phyloP scores from a whole-genome alignment of 2,888 invertebrate species.

The Prosopocoilus inquinatus region DNA sequence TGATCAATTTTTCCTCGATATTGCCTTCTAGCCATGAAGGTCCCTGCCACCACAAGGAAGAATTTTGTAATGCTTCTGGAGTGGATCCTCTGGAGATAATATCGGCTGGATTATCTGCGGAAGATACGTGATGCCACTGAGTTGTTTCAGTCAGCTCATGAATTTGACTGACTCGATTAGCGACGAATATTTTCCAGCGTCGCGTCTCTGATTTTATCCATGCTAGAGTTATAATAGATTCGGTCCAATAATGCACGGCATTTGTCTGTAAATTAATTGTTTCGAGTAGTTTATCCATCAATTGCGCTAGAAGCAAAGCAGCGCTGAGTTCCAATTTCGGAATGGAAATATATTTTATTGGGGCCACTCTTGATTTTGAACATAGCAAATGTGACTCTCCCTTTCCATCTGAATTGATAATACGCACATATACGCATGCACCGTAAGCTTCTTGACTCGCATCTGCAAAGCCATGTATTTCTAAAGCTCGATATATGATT shows the following conservation, averaged over 20 bases:
- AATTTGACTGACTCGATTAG: neutral
- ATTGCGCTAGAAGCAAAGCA: neutral
- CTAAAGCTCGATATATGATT: neutral
- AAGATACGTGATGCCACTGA: neutral
- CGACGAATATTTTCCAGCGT: conserved; percentile 1
- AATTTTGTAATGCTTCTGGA: neutral
- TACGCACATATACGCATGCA: conserved; percentile 18
- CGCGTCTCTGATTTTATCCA: neutral
- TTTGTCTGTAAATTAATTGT: neutral
- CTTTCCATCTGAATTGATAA: conserved; percentile 2
- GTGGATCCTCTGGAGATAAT: neutral
- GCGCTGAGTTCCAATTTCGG: too few relatives aligned
- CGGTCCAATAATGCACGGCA: neutral
- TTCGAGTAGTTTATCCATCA: neutral
- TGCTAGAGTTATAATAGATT: neutral
- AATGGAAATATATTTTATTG: too few relatives aligned
- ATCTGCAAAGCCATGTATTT: conserved; percentile 25
- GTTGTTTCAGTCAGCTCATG: neutral
- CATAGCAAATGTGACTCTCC: conserved; percentile 8
- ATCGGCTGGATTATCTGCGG: conserved; percentile 1
- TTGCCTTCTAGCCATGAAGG: neutral
- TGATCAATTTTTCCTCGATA: too few relatives aligned
- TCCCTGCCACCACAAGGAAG: neutral
- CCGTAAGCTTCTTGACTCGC: conserved; percentile 20
- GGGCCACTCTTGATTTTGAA: conserved; percentile 6